phyloP scores from a whole-genome alignment of 2,888 invertebrate genomes.

The Drosophila longiperda region DNA sequence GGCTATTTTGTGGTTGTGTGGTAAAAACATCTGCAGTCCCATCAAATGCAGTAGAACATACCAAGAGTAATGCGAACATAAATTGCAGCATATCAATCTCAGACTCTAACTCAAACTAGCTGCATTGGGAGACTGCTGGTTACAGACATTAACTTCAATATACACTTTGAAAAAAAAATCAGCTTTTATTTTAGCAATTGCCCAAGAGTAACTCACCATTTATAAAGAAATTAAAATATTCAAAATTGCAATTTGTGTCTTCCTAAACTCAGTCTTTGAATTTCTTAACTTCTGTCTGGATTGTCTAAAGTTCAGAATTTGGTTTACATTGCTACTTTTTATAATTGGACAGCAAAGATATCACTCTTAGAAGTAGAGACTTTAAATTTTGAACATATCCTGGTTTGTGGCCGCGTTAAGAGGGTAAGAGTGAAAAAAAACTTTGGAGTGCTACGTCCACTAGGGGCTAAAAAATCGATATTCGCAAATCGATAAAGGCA shows the following conservation, averaged over 20 bases:
- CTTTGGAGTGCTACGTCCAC: too few relatives aligned
- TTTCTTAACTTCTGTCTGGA: background rate
- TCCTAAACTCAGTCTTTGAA: background rate
- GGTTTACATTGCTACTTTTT: too few relatives aligned
- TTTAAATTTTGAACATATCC: too few relatives aligned
- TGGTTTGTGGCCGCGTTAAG: too few relatives aligned
- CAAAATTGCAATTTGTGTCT: background rate
- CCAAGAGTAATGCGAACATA: constrained; percentile 66
- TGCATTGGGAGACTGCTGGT: constrained; percentile 52
- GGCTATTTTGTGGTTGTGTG: constrained; percentile 47
- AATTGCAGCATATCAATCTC: constrained; percentile 76
- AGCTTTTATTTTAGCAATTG: background rate
- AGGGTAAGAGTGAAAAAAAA: too few relatives aligned
- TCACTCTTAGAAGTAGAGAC: too few relatives aligned
- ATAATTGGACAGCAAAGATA: too few relatives aligned
- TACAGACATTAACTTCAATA: constrained; percentile 42
- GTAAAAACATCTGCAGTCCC: constrained; percentile 56
- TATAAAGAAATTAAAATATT: background rate
- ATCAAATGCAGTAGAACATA: constrained; percentile 68
- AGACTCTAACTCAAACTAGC: constrained; percentile 33
- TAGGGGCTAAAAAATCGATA: background rate
- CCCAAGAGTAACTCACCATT: background rate
- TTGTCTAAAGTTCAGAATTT: background rate
- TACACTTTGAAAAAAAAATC: constrained; percentile 17
- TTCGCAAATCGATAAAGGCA: background rate